Evolutionary conservation across 2,797 vertebrate species (phyloP).

Genomic region (Mormyrus hasselquistii): DNA sequence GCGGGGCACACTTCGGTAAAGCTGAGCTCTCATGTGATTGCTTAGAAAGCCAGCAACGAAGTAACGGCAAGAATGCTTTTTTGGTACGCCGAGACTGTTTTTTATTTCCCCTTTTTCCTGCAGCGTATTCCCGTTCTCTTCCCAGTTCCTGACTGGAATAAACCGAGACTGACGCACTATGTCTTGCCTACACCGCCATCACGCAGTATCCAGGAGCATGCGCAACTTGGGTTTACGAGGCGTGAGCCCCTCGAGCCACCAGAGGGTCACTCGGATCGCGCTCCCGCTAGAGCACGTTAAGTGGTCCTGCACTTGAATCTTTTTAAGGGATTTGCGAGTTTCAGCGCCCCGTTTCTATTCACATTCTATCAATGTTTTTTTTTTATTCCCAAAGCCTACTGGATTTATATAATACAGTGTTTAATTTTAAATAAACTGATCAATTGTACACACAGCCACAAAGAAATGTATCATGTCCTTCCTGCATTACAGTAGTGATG

Average conservation of each 20-base stretch:
- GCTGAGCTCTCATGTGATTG: slow-evolving; percentile 29
- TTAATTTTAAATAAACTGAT: not conserved
- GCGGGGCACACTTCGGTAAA: slow-evolving; percentile 8
- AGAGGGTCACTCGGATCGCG: not conserved
- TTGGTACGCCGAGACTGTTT: not conserved
- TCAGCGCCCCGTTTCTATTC: not conserved
- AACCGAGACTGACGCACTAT: not conserved
- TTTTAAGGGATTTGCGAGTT: not conserved
- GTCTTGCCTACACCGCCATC: slow-evolving; percentile 33
- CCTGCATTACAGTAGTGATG: not conserved
- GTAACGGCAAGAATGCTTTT: not conserved
- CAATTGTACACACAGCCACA: not conserved
- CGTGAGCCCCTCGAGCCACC: not conserved
- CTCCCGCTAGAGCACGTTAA: not conserved
- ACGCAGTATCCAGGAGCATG: slow-evolving; percentile 27
- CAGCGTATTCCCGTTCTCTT: slow-evolving; percentile 8
- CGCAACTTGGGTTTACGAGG: slow-evolving; percentile 22
- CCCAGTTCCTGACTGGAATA: slow-evolving; percentile 15
- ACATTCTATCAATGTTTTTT: not conserved
- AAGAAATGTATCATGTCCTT: not conserved
- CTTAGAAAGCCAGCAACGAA: not conserved
- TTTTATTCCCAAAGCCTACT: not conserved
- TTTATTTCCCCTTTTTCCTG: not conserved
- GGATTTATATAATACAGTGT: not conserved
- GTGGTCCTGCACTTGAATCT: not conserved